Evolutionary conservation across 30 jellyfish, hydroid and myxozoan species (phyloP), one percentile per base, ranked within the genome.

Genomic region (Aurelia aurita): DNA sequence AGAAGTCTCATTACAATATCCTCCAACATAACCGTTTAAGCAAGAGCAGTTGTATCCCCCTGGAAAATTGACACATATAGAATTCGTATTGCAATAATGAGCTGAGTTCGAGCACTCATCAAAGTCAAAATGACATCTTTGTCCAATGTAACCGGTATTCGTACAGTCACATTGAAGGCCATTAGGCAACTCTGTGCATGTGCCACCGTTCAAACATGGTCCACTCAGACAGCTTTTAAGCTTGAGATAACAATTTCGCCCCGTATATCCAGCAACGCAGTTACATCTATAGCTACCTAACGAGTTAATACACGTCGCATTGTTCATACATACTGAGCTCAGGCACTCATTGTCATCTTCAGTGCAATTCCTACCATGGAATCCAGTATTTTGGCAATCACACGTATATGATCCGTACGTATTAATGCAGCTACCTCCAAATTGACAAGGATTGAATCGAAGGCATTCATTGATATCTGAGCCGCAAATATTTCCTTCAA

Each of bases 1-100:
- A 2, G 21, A 11, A 25, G 89, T 57, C 58, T 72, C 79, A 49
- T 74, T 73, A 69, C 93, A 84, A 63, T 16, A 84, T 28, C 28
- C 22, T 21, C 93, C 93, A 54, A 29, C 10, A 31, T 55, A 84
- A 6, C 82, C 82, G 29, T 54, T 59, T 1, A 28, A 13, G 23
- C 93, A 84, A 43, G 93, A 44, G 51, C 93, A 84, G 61, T 59
- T 84, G 57, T 70, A 84, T 25, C 82, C 73, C n/a, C 93, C 93
- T 6, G 83, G 74, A 29, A 9, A 61, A 49, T 84, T 84, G 27
- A 72, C 93, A 28, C 93, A 84, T 2, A 2, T 47, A 12, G 93
- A 72, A 63, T 84, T 59, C 27, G 3, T 25, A 14, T 60, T 28
- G 64, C 93, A 84, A 46, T 35, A 16, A 46, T 57, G 81, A 4